Evolutionary conservation across 2,113 vertebrate species (phyloP).

Genomic region (Archocentrus centrarchus): DNA sequence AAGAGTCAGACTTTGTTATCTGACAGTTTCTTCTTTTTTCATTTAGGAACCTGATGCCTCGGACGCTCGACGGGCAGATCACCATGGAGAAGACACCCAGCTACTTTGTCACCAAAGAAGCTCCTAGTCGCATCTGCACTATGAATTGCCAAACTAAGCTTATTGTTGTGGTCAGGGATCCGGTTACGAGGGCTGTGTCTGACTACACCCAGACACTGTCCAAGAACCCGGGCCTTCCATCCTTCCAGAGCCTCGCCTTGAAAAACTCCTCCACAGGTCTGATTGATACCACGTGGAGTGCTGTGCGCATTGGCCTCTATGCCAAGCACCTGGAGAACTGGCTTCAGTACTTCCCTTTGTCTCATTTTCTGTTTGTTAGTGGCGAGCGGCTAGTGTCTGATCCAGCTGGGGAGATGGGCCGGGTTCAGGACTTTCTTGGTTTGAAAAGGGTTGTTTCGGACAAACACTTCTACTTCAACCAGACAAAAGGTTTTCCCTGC

Average conservation of each 20-base stretch:
- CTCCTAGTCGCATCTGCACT: constrained; percentile 84
- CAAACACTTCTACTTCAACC: constrained; percentile 95
- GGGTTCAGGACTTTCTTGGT: constrained; percentile 94
- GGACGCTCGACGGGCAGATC: constrained; percentile 91
- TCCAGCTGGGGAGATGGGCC: constrained; percentile 90
- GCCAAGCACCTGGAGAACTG: constrained; percentile 93
- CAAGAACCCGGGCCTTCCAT: constrained; percentile 90
- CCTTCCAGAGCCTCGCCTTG: constrained; percentile 90
- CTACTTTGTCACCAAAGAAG: constrained; percentile 94
- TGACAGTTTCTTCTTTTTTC: constrained; percentile 34
- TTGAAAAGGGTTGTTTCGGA: constrained; percentile 89
- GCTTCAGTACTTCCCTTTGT: constrained; percentile 90
- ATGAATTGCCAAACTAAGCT: constrained; percentile 91
- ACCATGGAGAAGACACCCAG: constrained; percentile 98
- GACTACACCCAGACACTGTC: constrained; percentile 94
- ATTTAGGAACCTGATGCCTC: constrained; percentile 90
- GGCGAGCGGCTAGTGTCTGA: constrained; percentile 91
- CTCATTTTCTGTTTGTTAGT: constrained; percentile 91
- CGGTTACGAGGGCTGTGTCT: constrained; percentile 91
- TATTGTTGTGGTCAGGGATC: constrained; percentile 93
- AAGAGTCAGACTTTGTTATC: not conserved
- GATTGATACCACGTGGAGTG: constrained; percentile 92
- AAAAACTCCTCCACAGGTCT: constrained; percentile 86
- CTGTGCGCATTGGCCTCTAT: constrained; percentile 92
- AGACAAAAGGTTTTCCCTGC: constrained; percentile 97